Evolutionary conservation across 2,797 vertebrate species (phyloP), one percentile per base, ranked within the genome.

Genomic region (Nyctibius grandis): DNA sequence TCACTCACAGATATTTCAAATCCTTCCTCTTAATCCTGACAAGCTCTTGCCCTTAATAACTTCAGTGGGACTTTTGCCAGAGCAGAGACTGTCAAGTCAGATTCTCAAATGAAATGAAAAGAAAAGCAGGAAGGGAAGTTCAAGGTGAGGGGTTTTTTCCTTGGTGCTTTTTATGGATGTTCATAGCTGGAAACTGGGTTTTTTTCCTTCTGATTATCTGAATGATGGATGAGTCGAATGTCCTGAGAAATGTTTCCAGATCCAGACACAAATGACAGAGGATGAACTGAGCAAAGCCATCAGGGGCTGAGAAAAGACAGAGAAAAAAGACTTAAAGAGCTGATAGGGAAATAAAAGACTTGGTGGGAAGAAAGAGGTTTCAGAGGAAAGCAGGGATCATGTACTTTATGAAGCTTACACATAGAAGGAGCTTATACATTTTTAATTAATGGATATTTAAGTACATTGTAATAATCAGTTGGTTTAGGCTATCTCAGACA

Each of bases 11-110:
- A 95, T 84, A 95, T 79, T 97, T 96, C 95, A 78, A 86, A 96
- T 95, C 96, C 95, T 93, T 90, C 91, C 85, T 91, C 95, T 96
- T 95, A 94, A 96, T 96, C 96, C 92, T 91, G 96, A 95, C 96
- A 95, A 94, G 88, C 94, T 95, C 95, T 90, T 96, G 95, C 93
- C 95, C 95, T 96, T 96, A 95, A 96, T 96, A 97, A 96, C 96
- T 96, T 96, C 89, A 94, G 59, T 88, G 94, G 96, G 96, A 95
- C 91, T 95, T 94, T 91, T 95, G 95, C 96, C 96, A 97, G 93
- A 91, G 93, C 85, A 91, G 90, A 96, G 95, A 73, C 93, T 96
- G 93, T 95, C 93, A 96, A 92, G 94, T 94, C 94, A 95, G 88
- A 90, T 90, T 93, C 89, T 95, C 79, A 48, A 91, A 88, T 54